These are phyloP conservation scores for Craseonycteris thonglongyai DNA, from an alignment of 2,113 vertebrate genomes.

Conservation along the genomic window DNA sequence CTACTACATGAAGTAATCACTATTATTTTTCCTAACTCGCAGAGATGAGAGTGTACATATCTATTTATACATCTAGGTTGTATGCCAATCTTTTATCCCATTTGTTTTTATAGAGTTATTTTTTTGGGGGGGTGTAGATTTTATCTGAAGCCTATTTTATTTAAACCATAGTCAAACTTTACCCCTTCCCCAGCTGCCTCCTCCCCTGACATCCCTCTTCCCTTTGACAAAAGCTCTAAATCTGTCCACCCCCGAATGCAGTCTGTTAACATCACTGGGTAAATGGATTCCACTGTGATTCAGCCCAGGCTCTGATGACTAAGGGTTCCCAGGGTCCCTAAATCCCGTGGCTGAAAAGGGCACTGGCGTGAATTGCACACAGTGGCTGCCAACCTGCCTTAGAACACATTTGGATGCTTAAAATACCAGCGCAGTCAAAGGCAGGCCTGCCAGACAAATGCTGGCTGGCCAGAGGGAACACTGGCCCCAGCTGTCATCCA, in stretches of 20 bases:
- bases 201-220: background rate
- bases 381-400: background rate
- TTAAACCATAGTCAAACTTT: background rate
- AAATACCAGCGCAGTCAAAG: background rate
- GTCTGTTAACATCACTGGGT: background rate
- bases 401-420: background rate
- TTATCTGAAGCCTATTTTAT: background rate
- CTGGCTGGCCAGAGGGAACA: background rate
- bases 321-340: background rate
- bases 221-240: background rate
- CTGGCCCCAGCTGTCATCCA: background rate
- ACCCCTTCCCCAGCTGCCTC: background rate
- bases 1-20: background rate
- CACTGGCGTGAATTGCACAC: background rate
- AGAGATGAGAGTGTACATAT: background rate
- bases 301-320: background rate
- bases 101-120: background rate
- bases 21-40: no score
- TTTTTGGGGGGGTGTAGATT: background rate
- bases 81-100: background rate
- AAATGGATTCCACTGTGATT: background rate
- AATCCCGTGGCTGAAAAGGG: background rate
- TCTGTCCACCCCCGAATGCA: background rate
- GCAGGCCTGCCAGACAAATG: background rate
- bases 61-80: background rate